Base-by-base conservation (phyloP, 2,797 vertebrate genomes). In the Esox masquinongy region DNA sequence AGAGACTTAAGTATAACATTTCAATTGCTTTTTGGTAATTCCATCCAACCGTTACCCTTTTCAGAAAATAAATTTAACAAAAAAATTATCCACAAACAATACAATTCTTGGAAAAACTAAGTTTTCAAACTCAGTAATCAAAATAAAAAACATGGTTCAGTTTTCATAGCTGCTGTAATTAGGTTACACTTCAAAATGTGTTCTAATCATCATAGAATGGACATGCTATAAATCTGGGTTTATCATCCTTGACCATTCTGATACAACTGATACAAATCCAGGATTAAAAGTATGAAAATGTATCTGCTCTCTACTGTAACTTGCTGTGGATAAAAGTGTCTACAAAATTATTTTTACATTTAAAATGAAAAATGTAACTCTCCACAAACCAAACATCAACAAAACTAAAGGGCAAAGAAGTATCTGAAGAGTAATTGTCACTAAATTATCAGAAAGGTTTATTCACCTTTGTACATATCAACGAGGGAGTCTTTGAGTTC, bases 401-500 rank as follows among this genome's bases (percentile, higher is more conserved):
- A 39, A 39, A 4, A 5, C 19, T 56, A 56, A 19, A 56, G n/a
- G 53, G 53, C 7, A 56, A 56, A 56, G 19, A 7, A 56, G 53
- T 56, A 8, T 53, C 50, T 53, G 50, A 53, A 17, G 17, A 5
- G 19, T 56, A 22, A 56, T 8, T n/a, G n/a, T 56, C 4, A 19
- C 19, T 22, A n/a, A 22, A 56, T 22, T 2, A 31, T 5, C 49
- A 50, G 36, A 39, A 19, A 70, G 7, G 14, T 16, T 8, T 16
- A 16, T 79, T 88, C 86, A 93, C 92, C 92, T 94, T 75, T 84
- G 87, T 90, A 91, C 83, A 91, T 87, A 83, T 92, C 88, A 88
- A 92, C 84, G 74, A 90, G 83, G 0, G 90, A 88, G 36, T 90
- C 90, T 79, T 14, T 3, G 22, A 95, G 92, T 79, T 92, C 84